Conservation (phyloP, 2,888 invertebrate species). For the Drosophila hawaiiensis region DNA sequence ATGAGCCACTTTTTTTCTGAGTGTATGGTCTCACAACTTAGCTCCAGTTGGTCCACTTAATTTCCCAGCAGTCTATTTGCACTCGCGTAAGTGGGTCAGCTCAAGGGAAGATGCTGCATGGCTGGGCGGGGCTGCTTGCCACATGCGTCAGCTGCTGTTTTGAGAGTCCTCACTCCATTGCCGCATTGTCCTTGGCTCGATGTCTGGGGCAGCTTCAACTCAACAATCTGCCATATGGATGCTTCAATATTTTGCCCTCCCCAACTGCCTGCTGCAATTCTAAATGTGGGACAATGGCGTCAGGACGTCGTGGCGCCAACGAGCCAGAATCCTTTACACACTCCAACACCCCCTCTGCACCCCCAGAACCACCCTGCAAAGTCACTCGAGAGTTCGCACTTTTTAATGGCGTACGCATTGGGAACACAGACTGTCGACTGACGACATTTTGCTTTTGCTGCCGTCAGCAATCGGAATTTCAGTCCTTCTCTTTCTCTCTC, state of each 20-base stretch:
- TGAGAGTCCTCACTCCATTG: conserved; percentile 15
- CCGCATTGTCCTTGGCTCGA: conserved; percentile 64
- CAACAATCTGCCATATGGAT: conserved; percentile 65
- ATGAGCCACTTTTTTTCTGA: not conserved
- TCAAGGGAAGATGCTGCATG: conserved; percentile 19
- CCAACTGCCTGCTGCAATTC: conserved; percentile 42
- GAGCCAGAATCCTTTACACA: conserved; percentile 30
- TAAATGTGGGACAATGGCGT: conserved; percentile 59
- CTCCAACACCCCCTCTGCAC: not conserved
- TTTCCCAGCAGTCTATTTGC: conserved; percentile 25
- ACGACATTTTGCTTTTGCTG: conserved; percentile 19
- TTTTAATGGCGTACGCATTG: conserved; percentile 44
- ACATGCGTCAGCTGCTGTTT: conserved; percentile 61
- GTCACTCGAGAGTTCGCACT: not conserved
- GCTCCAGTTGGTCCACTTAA: conserved; percentile 25
- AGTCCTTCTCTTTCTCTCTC: not conserved
- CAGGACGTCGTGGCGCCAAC: conserved; percentile 75
- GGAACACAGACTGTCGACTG: conserved; percentile 19
- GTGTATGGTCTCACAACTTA: conserved; percentile 1
- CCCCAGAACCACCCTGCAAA: conserved; percentile 3
- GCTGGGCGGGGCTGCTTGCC: conserved; percentile 23
- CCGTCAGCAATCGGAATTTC: conserved; percentile 52
- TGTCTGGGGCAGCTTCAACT: conserved; percentile 42
- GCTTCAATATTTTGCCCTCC: conserved; percentile 9
- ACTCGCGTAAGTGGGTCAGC: conserved; percentile 62